Percentiles rank a stretch among this genome's conserved stretches.
phyloP scores from a whole-genome alignment of 2,797 vertebrate species.

The Schizopygopsis pylzovi region DNA sequence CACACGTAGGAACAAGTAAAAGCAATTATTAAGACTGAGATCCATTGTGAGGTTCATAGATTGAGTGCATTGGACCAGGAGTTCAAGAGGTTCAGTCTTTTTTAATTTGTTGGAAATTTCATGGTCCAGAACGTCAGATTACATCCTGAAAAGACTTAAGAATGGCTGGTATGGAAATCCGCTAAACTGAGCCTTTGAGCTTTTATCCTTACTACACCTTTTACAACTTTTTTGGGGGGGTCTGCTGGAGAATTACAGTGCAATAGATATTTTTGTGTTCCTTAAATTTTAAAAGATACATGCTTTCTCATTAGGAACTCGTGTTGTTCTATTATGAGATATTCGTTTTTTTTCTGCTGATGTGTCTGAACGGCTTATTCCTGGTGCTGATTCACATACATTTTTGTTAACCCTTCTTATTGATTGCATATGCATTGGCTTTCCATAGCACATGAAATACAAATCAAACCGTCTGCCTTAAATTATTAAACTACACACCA shows the following conservation, averaged over 20 bases:
- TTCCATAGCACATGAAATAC: background rate
- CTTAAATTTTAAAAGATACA: background rate
- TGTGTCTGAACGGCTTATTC: background rate
- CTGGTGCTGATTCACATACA: background rate
- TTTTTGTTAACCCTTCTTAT: conserved; percentile 7
- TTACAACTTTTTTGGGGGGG: background rate
- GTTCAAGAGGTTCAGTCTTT: background rate
- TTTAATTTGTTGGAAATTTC: background rate
- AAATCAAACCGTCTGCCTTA: conserved; percentile 21
- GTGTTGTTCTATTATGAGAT: background rate
- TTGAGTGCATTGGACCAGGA: background rate
- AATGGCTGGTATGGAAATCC: background rate
- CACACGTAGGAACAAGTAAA: background rate
- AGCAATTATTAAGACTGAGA: background rate
- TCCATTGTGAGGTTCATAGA: background rate
- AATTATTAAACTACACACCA: conserved; percentile 25
- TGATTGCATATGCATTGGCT: background rate
- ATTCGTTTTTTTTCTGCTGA: background rate
- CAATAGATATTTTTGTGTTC: background rate
- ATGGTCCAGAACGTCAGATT: conserved; percentile 5
- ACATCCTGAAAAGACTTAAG: background rate
- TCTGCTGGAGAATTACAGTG: background rate
- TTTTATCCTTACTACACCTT: background rate
- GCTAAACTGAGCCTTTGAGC: conserved; percentile 24
- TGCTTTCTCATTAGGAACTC: background rate